Percentiles rank a stretch among this genome's conserved stretches.
Evolutionary conservation across 2,113 vertebrate species (phyloP).

Genomic region (Leptocoma aspasia): DNA sequence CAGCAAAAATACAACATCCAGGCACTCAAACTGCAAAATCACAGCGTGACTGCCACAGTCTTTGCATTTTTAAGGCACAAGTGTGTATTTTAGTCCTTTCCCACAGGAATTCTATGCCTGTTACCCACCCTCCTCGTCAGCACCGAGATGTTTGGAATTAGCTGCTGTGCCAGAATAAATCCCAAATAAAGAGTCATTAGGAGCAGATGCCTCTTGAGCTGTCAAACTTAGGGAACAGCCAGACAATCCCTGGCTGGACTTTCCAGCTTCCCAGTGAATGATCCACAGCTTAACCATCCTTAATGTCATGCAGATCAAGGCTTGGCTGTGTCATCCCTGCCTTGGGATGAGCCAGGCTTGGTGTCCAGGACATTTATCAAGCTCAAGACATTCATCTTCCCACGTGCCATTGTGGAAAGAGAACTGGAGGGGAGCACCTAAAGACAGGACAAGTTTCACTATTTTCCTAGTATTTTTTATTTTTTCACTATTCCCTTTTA

Average conservation of each 20-base stretch:
- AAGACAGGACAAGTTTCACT: neutral
- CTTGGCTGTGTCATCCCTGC: neutral
- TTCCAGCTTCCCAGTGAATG: neutral
- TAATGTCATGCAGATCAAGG: neutral
- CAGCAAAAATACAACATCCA: neutral
- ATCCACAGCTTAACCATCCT: neutral
- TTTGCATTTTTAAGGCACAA: neutral
- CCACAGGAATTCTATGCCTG: rapidly evolving
- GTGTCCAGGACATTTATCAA: neutral
- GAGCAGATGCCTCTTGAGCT: neutral
- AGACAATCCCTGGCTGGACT: neutral
- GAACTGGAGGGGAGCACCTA: neutral
- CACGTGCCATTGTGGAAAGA: neutral
- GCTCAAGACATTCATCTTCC: neutral
- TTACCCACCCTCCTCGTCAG: neutral
- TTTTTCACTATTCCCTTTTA: neutral
- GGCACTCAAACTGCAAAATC: neutral
- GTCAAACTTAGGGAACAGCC: neutral
- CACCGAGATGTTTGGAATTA: neutral
- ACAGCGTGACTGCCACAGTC: neutral
- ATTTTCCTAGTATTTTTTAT: neutral
- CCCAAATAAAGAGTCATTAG: neutral
- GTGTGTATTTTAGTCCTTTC: neutral
- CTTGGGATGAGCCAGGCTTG: neutral
- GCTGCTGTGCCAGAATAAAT: neutral